Percentiles rank a stretch among this genome's conserved stretches.
These are phyloP conservation scores for Chaetodon trifascialis DNA, from an alignment of 2,113 vertebrate species.

Conservation along the genomic window DNA sequence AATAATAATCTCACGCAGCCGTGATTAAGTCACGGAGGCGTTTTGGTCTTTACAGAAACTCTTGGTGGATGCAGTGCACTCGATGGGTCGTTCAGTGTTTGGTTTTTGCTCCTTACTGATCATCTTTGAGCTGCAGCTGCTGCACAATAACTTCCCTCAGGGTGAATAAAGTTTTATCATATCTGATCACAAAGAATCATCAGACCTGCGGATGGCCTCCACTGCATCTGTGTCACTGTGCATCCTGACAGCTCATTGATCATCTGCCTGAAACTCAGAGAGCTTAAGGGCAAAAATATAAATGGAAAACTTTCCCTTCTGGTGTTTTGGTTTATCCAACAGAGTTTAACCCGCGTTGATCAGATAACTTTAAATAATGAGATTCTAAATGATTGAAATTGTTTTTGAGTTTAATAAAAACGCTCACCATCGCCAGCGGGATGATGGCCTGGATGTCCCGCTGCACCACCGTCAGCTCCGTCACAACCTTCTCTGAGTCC, in stretches of 20 bases:
- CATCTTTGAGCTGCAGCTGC: too few species aligned
- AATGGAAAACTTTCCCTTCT: neutral
- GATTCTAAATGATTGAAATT: too few species aligned
- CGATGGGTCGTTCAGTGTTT: neutral
- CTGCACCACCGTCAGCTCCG: constrained; percentile 96
- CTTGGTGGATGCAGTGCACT: too few species aligned
- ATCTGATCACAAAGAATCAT: neutral
- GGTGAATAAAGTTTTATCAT: neutral
- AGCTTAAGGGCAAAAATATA: neutral
- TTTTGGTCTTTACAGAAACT: too few species aligned
- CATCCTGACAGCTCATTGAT: neutral
- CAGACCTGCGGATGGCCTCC: too few species aligned
- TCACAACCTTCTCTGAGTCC: constrained; percentile 95
- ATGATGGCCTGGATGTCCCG: constrained; percentile 96
- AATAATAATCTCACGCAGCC: too few species aligned
- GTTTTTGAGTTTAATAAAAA: neutral
- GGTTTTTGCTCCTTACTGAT: neutral
- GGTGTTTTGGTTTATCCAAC: neutral
- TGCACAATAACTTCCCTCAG: too few species aligned
- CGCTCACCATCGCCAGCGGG: constrained; percentile 96
- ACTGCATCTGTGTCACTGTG: neutral
- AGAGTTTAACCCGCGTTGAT: neutral
- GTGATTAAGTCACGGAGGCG: too few species aligned
- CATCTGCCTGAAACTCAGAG: neutral
- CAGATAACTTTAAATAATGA: neutral